These are phyloP conservation scores for Nymphalis urticae DNA, from an alignment of 2,888 invertebrate species.

Conservation along the genomic window DNA sequence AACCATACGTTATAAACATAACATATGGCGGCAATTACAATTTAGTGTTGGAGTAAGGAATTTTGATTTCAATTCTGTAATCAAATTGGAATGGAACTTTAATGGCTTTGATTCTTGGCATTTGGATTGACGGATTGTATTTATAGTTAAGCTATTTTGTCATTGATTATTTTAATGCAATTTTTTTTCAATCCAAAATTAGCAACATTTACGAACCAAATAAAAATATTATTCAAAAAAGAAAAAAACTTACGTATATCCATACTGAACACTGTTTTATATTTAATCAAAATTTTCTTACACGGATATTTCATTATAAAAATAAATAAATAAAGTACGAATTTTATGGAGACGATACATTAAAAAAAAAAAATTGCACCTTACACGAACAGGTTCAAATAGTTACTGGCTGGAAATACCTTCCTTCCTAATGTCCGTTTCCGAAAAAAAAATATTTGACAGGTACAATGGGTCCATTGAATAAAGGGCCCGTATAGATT, in stretches of 20 bases:
- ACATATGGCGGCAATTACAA: constrained; percentile 9
- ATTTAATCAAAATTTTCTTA: constrained; percentile 52
- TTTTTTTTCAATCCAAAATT: too few relatives aligned
- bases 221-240: background rate
- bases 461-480: constrained; percentile 57
- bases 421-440: constrained; percentile 70
- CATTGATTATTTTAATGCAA: too few relatives aligned
- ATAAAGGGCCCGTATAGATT: constrained; percentile 57
- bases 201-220: too few relatives aligned
- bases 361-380: constrained; percentile 59
- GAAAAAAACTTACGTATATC: constrained; percentile 59
- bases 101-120: background rate
- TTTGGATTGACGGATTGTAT: background rate
- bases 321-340: constrained; percentile 24
- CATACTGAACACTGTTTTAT: constrained; percentile 54
- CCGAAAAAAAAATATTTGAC: constrained; percentile 64
- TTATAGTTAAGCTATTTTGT: background rate
- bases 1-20: background rate
- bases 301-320: constrained; percentile 71
- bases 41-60: background rate
- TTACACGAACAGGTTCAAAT: constrained; percentile 71
- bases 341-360: constrained; percentile 36
- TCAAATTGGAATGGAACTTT: background rate
- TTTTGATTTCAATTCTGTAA: background rate
- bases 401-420: constrained; percentile 65